Evolutionary conservation across 2,888 invertebrate genomes (phyloP), one percentile per base, ranked within the genome.

Genomic region (Caenorhabditis drosophilae): DNA sequence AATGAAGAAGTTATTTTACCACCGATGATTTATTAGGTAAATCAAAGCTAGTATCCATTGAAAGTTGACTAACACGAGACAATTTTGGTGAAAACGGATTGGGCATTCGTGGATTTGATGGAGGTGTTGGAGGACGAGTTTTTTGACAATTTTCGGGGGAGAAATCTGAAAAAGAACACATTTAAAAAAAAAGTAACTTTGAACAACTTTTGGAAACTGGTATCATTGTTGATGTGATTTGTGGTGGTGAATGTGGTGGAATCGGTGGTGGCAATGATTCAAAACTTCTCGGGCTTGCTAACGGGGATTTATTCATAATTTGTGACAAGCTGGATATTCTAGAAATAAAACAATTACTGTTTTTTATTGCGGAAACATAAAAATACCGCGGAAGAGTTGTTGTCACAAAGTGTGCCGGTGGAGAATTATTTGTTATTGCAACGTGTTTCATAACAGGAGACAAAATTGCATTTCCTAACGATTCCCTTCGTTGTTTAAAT

Each of bases 11-110:
- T n/a, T n/a, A n/a, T n/a, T n/a, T n/a, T n/a, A n/a, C n/a, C n/a
- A n/a, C n/a, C n/a, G n/a, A n/a, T n/a, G n/a, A n/a, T n/a, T n/a
- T n/a, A n/a, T n/a, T n/a, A n/a, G n/a, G n/a, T n/a, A n/a, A n/a
- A n/a, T n/a, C n/a, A n/a, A n/a, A n/a, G n/a, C n/a, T n/a, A n/a
- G n/a, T n/a, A n/a, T n/a, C n/a, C n/a, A n/a, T n/a, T n/a, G n/a
- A n/a, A n/a, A n/a, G n/a, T n/a, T n/a, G n/a, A n/a, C n/a, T n/a
- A n/a, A n/a, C n/a, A n/a, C n/a, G n/a, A n/a, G n/a, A n/a, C n/a
- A n/a, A n/a, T n/a, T 49, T 63, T 18, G 63, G 63, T 1, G 63
- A 58, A 34, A 63, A 56, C 25, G 57, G 59, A 36, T 55, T 55
- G 23, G 55, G 31, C 47, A 54, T 22, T 23, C 16, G 27, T 4